Conservation (phyloP, 2,888 invertebrate genomes). For the Zootermopsis nevadensis region DNA sequence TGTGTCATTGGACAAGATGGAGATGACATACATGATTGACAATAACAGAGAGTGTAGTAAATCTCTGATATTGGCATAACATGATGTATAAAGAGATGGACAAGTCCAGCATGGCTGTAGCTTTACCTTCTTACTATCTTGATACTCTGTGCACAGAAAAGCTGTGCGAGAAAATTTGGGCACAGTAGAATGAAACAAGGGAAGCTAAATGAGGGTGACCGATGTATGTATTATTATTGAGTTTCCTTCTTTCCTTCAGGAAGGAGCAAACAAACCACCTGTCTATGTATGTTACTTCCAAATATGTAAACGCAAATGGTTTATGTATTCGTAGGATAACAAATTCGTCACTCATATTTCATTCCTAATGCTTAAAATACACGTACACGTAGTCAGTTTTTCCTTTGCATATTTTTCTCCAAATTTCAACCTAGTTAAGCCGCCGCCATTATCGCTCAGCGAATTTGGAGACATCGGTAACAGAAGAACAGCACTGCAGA, state of each 20-base stretch:
- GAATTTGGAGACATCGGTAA: neutral
- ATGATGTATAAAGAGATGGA: neutral
- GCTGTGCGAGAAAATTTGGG: conserved; percentile 9
- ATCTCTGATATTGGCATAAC: neutral
- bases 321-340: too few species aligned
- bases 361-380: too few species aligned
- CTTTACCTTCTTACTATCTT: neutral
- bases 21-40: conserved; percentile 24
- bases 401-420: neutral
- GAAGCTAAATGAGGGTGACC: neutral
- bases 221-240: too few species aligned
- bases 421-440: neutral
- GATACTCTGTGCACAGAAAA: neutral
- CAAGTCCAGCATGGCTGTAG: too few species aligned
- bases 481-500: neutral
- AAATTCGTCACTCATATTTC: too few species aligned
- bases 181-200: conserved; percentile 1
- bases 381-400: neutral
- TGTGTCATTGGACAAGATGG: too few species aligned
- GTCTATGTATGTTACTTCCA: too few species aligned
- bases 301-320: too few species aligned
- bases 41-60: conserved; percentile 1
- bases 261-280: too few species aligned
- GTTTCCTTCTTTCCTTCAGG: too few species aligned
- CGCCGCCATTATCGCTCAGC: conserved; percentile 25